phyloP scores from a whole-genome alignment of 1,140 invertebrate genomes.

The Artemia franciscana region DNA sequence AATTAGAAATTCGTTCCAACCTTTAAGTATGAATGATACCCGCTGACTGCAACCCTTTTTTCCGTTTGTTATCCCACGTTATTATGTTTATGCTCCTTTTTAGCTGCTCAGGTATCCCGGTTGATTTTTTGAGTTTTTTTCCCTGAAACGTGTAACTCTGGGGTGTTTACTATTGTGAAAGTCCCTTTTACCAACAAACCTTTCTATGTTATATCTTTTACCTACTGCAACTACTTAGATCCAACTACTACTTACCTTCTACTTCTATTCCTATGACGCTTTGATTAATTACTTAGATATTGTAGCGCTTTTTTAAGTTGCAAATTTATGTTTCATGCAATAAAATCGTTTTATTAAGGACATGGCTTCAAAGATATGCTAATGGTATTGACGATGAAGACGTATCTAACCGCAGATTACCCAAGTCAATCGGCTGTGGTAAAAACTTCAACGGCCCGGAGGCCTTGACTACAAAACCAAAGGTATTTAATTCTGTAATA shows the following conservation, averaged over 20 bases:
- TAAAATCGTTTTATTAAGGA: too few species aligned
- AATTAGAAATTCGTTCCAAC: too few species aligned
- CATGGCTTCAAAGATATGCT: constrained; percentile 65
- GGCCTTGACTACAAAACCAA: constrained; percentile 40
- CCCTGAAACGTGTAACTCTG: too few species aligned
- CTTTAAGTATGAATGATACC: too few species aligned
- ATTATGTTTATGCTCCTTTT: too few species aligned
- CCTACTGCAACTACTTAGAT: not conserved
- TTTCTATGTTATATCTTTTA: too few species aligned
- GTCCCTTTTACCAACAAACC: too few species aligned
- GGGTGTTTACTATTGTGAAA: too few species aligned
- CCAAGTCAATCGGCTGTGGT: constrained; percentile 84
- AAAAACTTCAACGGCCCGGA: constrained; percentile 73
- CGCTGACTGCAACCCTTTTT: too few species aligned
- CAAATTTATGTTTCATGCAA: constrained; percentile 4
- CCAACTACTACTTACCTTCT: not conserved
- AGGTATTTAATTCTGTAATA: constrained; percentile 24
- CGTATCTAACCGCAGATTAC: constrained; percentile 50
- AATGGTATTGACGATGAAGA: constrained; percentile 66
- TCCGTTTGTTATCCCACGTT: too few species aligned
- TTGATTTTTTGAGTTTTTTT: too few species aligned
- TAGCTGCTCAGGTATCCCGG: too few species aligned
- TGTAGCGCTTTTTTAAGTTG: not conserved
- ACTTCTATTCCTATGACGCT: not conserved
- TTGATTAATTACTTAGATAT: not conserved